These are phyloP conservation scores for Zingel zingel DNA, from an alignment of 2,113 vertebrate species.

Conservation along the genomic window DNA sequence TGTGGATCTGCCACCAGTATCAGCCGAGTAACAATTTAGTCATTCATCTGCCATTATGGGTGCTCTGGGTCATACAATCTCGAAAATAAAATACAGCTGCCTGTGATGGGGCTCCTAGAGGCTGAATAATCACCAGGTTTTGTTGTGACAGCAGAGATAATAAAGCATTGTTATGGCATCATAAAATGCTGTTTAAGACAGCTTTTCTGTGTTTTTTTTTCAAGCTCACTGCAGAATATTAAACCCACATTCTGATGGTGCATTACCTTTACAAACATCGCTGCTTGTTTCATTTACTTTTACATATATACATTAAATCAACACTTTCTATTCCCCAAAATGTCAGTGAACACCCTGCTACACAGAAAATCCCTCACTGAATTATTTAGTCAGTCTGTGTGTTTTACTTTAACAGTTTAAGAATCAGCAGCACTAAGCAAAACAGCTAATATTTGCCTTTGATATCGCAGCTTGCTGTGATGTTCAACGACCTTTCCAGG, in stretches of 20 bases:
- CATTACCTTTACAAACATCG: constrained; percentile 50
- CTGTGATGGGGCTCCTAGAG: constrained; percentile 64
- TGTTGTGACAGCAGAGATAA: constrained; percentile 70
- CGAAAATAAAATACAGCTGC: constrained; percentile 61
- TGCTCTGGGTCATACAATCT: constrained; percentile 64
- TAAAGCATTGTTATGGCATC: constrained; percentile 67
- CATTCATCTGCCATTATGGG: constrained; percentile 70
- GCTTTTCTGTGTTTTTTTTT: constrained; percentile 51
- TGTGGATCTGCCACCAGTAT: constrained; percentile 44
- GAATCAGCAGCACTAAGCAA: constrained; percentile 34
- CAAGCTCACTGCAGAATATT: constrained; percentile 40
- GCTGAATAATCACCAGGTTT: constrained; percentile 71
- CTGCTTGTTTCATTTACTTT: constrained; percentile 52
- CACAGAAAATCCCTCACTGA: constrained; percentile 27
- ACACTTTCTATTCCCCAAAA: constrained; percentile 36
- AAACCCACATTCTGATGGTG: constrained; percentile 40
- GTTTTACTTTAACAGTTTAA: constrained; percentile 35
- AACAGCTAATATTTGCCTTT: constrained; percentile 41
- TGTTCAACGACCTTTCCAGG: constrained; percentile 25
- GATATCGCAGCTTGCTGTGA: constrained; percentile 9
- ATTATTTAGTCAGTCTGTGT: constrained; percentile 31
- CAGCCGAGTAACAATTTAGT: constrained; percentile 31
- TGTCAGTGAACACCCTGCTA: constrained; percentile 9
- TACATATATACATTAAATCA: constrained; percentile 39
- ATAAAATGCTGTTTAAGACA: constrained; percentile 62